Evolutionary conservation across 2,113 vertebrate species (phyloP), one percentile per base, ranked within the genome.

Genomic region (Salminus brasiliensis): DNA sequence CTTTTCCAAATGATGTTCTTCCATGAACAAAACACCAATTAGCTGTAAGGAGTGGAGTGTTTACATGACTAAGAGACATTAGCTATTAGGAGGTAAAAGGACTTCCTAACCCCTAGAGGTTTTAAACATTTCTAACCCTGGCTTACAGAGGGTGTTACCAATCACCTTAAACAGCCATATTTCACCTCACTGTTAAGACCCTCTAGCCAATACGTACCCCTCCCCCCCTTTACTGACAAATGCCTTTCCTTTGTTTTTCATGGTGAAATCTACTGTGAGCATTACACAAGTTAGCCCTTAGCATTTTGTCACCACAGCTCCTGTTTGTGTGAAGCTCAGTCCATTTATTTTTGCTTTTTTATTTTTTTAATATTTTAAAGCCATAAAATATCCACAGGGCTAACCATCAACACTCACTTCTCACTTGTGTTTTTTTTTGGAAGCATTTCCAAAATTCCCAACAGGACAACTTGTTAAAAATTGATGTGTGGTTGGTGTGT

Each of bases 171-270:
- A 45, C 49, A 7, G 29, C 62, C 66, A 67, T 80, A 23, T 80
- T 66, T 72, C 59, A 79, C 69, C 59, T 29, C 68, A 80, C 62
- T 55, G 78, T 80, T 72, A 76, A 78, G 52, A 32, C 27, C 25
- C 30, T 49, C 39, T 13, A 73, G 49, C 43, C 57, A 39, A 30
- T 29, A 34, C 15, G 36, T 34, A 39, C 62, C 55, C n/a, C 60
- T 29, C 73, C 67, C 67, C 52, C 67, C 25, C 30, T 13, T 59
- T 21, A 49, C 53, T 53, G 34, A 55, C 27, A 16, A 21, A 47
- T 67, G 67, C 25, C 49, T 60, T 53, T 74, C 71, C 65, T 55
- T 76, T 76, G 72, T 66, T 34, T 83, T 43, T 3, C 4, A 10
- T 10, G 3, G 16, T 65, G 5, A 25, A 27, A 12, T 1, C 23